Conservation (phyloP, 2,888 invertebrate genomes). For the Athetis lepigone region DNA sequence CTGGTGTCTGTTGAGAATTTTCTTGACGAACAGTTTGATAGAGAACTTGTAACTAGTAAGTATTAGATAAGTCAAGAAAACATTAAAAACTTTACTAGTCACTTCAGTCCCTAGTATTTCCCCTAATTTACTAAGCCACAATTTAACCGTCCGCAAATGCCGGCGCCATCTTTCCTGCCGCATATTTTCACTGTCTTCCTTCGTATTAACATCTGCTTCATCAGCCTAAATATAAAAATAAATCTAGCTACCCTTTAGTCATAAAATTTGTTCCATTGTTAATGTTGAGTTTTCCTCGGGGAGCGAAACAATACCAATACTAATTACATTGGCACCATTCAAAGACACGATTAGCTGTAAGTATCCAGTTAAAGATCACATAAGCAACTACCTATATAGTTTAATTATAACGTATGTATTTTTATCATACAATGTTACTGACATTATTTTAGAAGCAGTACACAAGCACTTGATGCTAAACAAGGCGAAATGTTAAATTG, state of each 20-base stretch:
- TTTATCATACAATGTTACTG: background rate
- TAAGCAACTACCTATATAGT: conserved; percentile 1
- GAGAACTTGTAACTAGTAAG: background rate
- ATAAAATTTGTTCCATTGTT: conserved; percentile 20
- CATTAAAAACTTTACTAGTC: background rate
- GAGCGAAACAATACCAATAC: conserved; percentile 38
- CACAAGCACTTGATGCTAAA: conserved; percentile 5
- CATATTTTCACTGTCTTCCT: background rate
- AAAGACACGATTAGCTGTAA: conserved; percentile 26
- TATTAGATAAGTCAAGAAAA: background rate
- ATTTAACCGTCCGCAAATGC: background rate
- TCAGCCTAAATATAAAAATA: background rate
- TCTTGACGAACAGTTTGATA: too few species aligned
- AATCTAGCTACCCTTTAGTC: conserved; percentile 2
- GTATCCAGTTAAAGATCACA: conserved; percentile 30
- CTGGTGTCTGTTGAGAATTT: conserved; percentile 11
- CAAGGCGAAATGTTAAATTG: conserved; percentile 11
- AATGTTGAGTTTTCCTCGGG: conserved; percentile 14
- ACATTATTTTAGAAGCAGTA: conserved; percentile 14
- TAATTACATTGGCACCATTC: conserved; percentile 41
- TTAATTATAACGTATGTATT: conserved; percentile 17
- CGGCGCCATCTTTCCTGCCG: background rate
- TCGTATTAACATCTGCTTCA: background rate
- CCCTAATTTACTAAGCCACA: background rate
- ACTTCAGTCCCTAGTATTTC: background rate